Evolutionary conservation across 2,113 vertebrate genomes (phyloP), one percentile per base, ranked within the genome.

Genomic region (Xenus cinereus): DNA sequence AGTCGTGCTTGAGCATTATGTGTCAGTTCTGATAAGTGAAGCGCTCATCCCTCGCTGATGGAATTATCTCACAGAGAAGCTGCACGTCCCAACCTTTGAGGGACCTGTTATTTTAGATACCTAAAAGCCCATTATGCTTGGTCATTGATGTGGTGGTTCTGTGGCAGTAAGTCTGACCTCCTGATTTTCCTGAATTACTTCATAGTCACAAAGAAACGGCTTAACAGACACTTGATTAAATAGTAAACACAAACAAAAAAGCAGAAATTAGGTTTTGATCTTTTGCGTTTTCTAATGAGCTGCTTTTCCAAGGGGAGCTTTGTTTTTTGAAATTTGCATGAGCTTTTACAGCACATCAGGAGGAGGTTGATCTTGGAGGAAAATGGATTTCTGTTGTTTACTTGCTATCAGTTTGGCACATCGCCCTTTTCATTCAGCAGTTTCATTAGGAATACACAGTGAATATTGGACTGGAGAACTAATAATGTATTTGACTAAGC

Each of bases 401-500:
- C 50, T 69, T 76, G 37, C 67, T 67, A 8, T 86, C 76, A 80
- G 50, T 53, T 90, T 93, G 82, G 81, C 82, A 63, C n/a, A 15
- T 85, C 1, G 19, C 75, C n/a, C 33, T 88, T 90, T 87, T 50
- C 76, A 45, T 96, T 95, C 85, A 84, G 48, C 51, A 46, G 6
- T 90, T 96, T 96, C 75, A 75, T 80, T 92, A 89, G 69, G 79
- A 92, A 91, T 77, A 80, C 50, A n/a, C 16, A 51, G 63, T 77
- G 91, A 96, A 86, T 94, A 92, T 90, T 92, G 85, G 59, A 24
- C 84, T 79, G 84, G 59, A 86, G 59, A 88, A 91, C 90, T 93
- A 89, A 88, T 90, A 86, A 88, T 83, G 54, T 77, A 51, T 96
- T 90, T 96, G 95, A 88, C 90, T 96, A 96, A 96, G 92, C 95